These are phyloP conservation scores for Odocoileus virginianus DNA, from an alignment of 2,113 vertebrate species.

Conservation along the genomic window DNA sequence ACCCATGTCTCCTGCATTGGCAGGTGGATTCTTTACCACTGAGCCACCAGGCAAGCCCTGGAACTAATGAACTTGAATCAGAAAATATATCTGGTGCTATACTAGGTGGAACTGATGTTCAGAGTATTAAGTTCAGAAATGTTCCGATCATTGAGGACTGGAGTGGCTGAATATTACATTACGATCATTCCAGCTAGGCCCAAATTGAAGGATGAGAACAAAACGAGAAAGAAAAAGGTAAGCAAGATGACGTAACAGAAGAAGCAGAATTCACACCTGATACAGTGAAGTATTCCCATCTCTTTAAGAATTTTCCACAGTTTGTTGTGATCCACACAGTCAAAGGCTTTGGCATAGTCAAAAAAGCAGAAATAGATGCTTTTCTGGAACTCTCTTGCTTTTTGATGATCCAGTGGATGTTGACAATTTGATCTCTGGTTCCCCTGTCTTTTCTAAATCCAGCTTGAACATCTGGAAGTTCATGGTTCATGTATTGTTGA, in stretches of 20 bases:
- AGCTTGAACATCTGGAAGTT: not conserved
- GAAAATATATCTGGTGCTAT: not conserved
- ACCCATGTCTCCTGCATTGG: not conserved
- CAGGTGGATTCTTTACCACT: not conserved
- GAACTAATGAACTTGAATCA: slow-evolving; percentile 16
- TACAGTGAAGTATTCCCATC: not conserved
- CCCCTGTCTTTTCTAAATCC: too few relatives aligned
- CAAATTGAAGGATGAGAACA: not conserved
- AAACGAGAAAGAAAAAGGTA: not conserved
- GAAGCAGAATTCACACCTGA: not conserved
- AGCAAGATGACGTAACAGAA: not conserved
- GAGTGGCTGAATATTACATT: not conserved
- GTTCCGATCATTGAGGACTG: not conserved
- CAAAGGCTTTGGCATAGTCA: not conserved
- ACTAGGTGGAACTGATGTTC: not conserved
- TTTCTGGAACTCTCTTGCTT: not conserved
- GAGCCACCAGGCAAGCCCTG: not conserved
- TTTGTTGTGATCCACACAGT: not conserved
- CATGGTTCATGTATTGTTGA: not conserved
- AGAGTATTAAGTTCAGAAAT: not conserved
- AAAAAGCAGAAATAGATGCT: not conserved
- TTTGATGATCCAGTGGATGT: not conserved
- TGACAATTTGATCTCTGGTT: not conserved
- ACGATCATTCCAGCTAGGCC: not conserved
- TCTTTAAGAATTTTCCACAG: not conserved